These are phyloP conservation scores for Tupaia tana DNA, from an alignment of 2,113 vertebrate genomes.

Conservation along the genomic window DNA sequence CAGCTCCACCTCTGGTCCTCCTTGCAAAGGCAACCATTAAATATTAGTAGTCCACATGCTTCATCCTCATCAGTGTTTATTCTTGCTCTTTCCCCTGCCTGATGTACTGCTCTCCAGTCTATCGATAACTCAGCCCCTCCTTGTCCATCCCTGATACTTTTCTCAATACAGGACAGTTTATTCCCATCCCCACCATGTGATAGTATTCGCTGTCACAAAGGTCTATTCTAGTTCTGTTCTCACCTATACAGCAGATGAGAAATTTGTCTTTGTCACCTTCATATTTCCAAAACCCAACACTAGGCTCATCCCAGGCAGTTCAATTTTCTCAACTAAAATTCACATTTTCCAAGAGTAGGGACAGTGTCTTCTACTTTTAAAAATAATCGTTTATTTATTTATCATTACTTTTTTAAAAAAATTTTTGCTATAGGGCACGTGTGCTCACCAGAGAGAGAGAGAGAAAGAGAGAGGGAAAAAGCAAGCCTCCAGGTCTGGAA, in stretches of 20 bases:
- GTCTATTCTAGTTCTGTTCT: not conserved
- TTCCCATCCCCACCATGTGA: not conserved
- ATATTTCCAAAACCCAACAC: not conserved
- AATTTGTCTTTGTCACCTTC: not conserved
- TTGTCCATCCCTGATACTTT: not conserved
- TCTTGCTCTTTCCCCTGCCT: not conserved
- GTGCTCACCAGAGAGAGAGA: no score
- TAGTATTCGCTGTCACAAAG: not conserved
- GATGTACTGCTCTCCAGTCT: not conserved
- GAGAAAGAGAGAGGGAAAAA: no score
- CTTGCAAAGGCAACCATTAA: not conserved
- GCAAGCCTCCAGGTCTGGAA: no score
- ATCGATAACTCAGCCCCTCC: not conserved
- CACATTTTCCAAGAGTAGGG: not conserved
- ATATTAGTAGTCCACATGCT: not conserved
- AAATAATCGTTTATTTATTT: no score
- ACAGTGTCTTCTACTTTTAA: not conserved
- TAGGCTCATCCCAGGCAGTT: not conserved
- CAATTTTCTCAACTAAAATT: not conserved
- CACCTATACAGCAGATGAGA: not conserved
- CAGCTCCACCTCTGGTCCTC: not conserved
- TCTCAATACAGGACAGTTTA: not conserved
- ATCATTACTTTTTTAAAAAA: no score
- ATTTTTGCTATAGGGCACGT: no score
- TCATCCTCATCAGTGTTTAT: not conserved